Percentiles rank a stretch among this genome's conserved stretches.
phyloP scores from a whole-genome alignment of 2,888 invertebrate species.

The Lithophane semibrunnea region DNA sequence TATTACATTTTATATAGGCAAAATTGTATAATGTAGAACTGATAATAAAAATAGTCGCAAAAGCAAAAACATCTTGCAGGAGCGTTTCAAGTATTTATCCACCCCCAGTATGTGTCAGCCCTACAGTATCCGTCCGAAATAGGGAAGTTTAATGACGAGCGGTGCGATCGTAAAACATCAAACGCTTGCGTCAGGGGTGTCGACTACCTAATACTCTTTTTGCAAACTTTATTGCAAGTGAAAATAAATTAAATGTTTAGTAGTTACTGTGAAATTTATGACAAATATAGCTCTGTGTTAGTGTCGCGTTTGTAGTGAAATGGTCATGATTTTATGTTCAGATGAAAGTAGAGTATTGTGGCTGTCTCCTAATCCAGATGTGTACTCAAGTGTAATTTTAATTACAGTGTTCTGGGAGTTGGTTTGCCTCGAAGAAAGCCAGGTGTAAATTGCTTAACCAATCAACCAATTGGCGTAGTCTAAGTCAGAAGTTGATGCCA shows the following conservation, averaged over 20 bases:
- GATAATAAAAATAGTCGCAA: too few species aligned
- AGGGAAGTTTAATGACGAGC: conserved; percentile 87
- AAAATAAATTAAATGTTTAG: conserved; percentile 68
- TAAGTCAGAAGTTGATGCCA: not conserved
- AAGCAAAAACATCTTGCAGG: conserved; percentile 15
- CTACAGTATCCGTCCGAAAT: conserved; percentile 80
- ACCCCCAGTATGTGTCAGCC: conserved; percentile 72
- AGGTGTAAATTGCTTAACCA: not conserved
- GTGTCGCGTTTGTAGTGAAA: conserved; percentile 55
- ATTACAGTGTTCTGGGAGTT: not conserved
- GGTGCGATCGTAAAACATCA: conserved; percentile 86
- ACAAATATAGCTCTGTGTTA: conserved; percentile 58
- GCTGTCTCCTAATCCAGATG: conserved; percentile 39
- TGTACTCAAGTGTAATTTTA: conserved; percentile 1
- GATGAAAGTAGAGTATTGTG: conserved; percentile 42
- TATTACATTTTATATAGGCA: too few species aligned
- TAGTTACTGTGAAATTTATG: conserved; percentile 63
- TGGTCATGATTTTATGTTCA: conserved; percentile 53
- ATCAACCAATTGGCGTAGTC: not conserved
- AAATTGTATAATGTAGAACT: too few species aligned
- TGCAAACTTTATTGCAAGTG: conserved; percentile 66
- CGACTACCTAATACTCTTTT: conserved; percentile 69
- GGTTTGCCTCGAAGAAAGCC: not conserved
- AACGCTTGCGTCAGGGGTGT: conserved; percentile 82
- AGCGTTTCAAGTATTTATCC: conserved; percentile 30